A percentile compares a stretch with the other conserved stretches of the same genome.
Evolutionary conservation across 2,888 invertebrate species (phyloP).

Genomic region (Strigamia crassipes): DNA sequence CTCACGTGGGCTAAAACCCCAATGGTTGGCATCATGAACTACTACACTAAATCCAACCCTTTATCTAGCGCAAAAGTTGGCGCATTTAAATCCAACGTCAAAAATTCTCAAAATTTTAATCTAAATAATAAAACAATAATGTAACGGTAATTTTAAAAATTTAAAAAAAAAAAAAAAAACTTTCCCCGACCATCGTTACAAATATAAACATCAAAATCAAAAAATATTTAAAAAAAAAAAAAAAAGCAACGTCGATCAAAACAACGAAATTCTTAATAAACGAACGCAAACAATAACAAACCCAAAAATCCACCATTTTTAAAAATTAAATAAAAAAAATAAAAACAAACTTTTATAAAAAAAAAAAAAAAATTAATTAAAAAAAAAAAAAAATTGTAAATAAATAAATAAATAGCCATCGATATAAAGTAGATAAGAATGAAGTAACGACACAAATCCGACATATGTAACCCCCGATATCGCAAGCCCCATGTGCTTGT

Average conservation of each 20-base stretch:
- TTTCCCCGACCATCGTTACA: no score
- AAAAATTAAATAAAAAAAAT: neutral
- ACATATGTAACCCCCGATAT: constrained; percentile 34
- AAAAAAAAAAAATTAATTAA: neutral
- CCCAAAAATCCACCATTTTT: neutral
- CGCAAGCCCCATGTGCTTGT: constrained; percentile 29
- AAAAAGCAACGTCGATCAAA: no score
- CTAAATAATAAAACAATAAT: neutral
- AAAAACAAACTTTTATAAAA: neutral
- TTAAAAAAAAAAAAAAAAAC: neutral
- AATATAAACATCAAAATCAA: no score
- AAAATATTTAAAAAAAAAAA: no score
- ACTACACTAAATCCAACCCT: constrained; percentile 11
- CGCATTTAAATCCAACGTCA: neutral
- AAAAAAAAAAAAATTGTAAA: neutral
- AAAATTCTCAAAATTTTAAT: neutral
- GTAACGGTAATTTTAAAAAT: neutral
- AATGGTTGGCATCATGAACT: constrained; percentile 16
- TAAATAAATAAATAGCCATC: neutral
- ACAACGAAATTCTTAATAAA: no score
- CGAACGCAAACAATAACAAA: neutral
- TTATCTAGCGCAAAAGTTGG: constrained; percentile 3
- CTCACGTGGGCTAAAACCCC: constrained; percentile 18
- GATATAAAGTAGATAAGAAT: neutral
- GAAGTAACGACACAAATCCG: neutral